phyloP scores from a whole-genome alignment of 2,797 vertebrate genomes.

The Phrynocephalus vlangalii region DNA sequence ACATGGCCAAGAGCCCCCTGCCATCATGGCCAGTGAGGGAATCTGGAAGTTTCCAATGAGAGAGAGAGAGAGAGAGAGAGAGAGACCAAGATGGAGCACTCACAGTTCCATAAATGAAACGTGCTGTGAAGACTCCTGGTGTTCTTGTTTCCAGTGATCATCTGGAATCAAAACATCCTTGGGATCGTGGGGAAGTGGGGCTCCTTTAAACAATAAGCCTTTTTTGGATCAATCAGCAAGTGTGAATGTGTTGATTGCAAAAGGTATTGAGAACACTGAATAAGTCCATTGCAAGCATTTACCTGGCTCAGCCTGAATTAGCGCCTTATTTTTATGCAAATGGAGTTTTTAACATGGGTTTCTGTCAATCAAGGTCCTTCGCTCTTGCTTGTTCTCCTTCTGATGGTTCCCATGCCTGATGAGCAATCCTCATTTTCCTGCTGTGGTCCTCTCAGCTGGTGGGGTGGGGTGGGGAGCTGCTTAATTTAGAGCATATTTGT shows the following conservation, averaged over 20 bases:
- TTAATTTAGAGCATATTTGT: neutral
- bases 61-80: no score
- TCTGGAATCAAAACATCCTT: neutral
- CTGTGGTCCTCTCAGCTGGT: neutral
- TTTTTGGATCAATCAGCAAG: constrained; percentile 29
- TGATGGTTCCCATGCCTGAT: neutral
- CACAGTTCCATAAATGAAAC: neutral
- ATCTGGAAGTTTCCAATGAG: no score
- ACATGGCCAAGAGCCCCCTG: no score
- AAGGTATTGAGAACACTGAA: constrained; percentile 46
- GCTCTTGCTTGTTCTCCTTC: constrained; percentile 31
- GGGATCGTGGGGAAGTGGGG: no score
- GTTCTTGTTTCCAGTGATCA: neutral
- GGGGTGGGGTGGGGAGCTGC: neutral
- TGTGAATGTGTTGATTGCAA: constrained; percentile 48
- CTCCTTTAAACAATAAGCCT: constrained; percentile 7
- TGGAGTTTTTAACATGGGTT: neutral
- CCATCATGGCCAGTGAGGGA: no score
- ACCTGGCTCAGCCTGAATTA: constrained; percentile 41
- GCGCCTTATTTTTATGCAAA: constrained; percentile 53
- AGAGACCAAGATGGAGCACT: no score
- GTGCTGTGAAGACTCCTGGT: neutral
- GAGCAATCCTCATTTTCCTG: neutral
- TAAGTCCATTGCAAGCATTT: constrained; percentile 36
- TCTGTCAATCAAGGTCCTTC: constrained; percentile 27